A percentile compares a stretch with the other conserved stretches of the same genome.
Evolutionary conservation across 2,797 vertebrate species (phyloP).

Genomic region (Ctenopoma kingsleyae): DNA sequence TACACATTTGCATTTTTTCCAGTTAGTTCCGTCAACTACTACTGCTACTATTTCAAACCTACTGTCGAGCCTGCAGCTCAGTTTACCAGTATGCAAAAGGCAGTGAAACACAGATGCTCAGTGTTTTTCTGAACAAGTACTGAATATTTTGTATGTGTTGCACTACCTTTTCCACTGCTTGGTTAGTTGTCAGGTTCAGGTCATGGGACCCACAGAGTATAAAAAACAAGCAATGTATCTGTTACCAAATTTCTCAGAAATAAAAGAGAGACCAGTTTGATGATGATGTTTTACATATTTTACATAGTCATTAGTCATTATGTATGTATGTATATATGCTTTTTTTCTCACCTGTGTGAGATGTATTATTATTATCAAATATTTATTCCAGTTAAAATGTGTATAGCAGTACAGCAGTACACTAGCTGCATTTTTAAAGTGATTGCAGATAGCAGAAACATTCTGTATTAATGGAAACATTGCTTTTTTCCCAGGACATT

Average conservation of each 20-base stretch:
- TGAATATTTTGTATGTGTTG: background rate
- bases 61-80: constrained; percentile 20
- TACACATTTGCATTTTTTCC: background rate
- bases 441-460: too few species aligned
- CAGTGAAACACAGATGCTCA: background rate
- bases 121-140: background rate
- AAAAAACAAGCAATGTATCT: background rate
- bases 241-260: background rate
- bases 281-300: too few species aligned
- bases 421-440: too few species aligned
- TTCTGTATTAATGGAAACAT: background rate
- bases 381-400: too few species aligned
- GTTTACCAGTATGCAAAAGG: background rate
- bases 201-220: background rate
- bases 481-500: constrained; percentile 74
- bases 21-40: too few species aligned
- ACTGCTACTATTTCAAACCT: too few species aligned
- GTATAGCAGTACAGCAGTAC: too few species aligned
- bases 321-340: too few species aligned
- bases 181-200: background rate
- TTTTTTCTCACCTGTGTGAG: too few species aligned
- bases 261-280: background rate
- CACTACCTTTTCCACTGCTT: background rate
- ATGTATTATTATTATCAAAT: too few species aligned
- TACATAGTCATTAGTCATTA: too few species aligned